A percentile compares a stretch with the other conserved stretches of the same genome.
Conservation (phyloP, 2,888 invertebrate genomes). For the Melanotus villosus region DNA sequence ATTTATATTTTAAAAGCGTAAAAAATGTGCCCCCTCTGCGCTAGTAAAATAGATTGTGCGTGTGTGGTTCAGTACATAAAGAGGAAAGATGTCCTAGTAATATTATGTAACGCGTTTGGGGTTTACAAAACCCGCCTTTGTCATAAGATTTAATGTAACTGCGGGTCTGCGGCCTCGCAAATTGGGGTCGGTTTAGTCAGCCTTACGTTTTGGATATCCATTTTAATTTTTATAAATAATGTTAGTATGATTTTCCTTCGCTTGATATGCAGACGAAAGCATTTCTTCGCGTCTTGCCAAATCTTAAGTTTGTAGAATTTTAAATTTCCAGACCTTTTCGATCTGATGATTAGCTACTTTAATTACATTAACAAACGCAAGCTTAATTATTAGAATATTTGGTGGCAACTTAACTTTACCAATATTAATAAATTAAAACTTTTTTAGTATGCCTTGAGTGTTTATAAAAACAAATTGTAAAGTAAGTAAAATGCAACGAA, state of each 20-base stretch:
- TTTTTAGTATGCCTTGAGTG: too few relatives aligned
- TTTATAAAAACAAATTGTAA: too few relatives aligned
- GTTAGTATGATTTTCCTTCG: conserved; percentile 38
- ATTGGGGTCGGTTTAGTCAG: conserved; percentile 52
- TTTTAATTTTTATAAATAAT: conserved; percentile 53
- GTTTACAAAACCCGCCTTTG: conserved; percentile 52
- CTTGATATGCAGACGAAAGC: conserved; percentile 31
- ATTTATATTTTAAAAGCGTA: conserved; percentile 24
- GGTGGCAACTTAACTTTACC: too few relatives aligned
- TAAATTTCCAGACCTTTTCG: too few relatives aligned
- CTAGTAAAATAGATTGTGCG: conserved; percentile 49
- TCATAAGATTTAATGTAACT: conserved; percentile 55
- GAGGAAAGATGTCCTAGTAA: conserved; percentile 45
- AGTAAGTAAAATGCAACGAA: too few relatives aligned
- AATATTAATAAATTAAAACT: too few relatives aligned
- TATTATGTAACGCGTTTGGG: conserved; percentile 50
- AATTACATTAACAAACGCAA: too few relatives aligned
- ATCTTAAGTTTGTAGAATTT: too few relatives aligned
- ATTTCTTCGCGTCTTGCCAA: conserved; percentile 15
- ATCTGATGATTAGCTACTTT: too few relatives aligned
- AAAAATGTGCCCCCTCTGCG: conserved; percentile 22
- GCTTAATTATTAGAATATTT: too few relatives aligned
- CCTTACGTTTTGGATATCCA: conserved; percentile 48
- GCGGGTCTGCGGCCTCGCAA: conserved; percentile 53
- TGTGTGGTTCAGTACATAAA: conserved; percentile 47